Conservation (phyloP, 1,140 invertebrate genomes). For the Solen grandis region DNA sequence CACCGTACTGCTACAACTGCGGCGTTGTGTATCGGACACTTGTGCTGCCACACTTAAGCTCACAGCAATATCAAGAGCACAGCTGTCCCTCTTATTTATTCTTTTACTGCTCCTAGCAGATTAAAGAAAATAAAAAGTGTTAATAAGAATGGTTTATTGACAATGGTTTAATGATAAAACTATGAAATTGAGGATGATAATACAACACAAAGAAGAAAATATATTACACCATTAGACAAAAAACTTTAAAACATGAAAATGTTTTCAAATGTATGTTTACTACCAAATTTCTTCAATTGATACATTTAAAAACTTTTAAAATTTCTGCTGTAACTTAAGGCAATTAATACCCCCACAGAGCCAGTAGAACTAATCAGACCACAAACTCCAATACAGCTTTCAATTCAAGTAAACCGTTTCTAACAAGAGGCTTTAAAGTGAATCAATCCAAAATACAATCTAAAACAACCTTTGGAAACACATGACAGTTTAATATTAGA, state of each 20-base stretch:
- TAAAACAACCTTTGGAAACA: too few species aligned
- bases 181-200: not conserved
- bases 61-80: constrained; percentile 14
- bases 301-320: too few species aligned
- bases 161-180: not conserved
- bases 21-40: not conserved
- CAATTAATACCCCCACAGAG: too few species aligned
- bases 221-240: not conserved
- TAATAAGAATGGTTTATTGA: constrained; percentile 32
- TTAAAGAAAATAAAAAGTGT: constrained; percentile 49
- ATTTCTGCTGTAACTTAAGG: too few species aligned
- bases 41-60: not conserved
- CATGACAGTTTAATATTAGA: too few species aligned
- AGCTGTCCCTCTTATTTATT: constrained; percentile 45
- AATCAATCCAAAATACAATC: too few species aligned
- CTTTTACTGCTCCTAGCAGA: constrained; percentile 55
- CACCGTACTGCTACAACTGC: not conserved
- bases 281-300: constrained; percentile 27
- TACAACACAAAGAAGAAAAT: not conserved
- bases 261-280: not conserved
- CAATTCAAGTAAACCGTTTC: too few species aligned
- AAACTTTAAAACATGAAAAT: not conserved
- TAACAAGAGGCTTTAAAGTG: too few species aligned
- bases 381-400: too few species aligned
- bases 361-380: too few species aligned